These are phyloP conservation scores for Moxostoma hubbsi DNA, from an alignment of 2,797 vertebrate genomes.

Conservation along the genomic window DNA sequence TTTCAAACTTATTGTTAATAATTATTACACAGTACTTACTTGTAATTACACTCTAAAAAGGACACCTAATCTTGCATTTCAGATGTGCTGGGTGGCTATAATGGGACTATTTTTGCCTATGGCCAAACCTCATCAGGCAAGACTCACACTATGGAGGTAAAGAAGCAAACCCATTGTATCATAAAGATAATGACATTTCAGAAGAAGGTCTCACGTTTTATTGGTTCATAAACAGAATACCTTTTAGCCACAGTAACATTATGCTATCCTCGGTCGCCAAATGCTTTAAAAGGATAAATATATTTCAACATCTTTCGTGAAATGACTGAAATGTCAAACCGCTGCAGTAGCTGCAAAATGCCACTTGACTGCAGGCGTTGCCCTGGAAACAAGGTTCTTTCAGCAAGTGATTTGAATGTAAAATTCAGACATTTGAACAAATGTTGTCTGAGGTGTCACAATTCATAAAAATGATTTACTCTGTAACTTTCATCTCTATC, in stretches of 20 bases:
- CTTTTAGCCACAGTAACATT: not conserved
- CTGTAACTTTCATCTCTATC: not conserved
- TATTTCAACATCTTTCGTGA: slow-evolving; percentile 22
- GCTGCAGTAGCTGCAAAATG: slow-evolving; percentile 27
- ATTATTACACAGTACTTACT: too few species aligned
- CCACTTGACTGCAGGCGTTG: slow-evolving; percentile 49
- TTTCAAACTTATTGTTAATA: too few species aligned
- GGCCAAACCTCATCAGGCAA: slow-evolving; percentile 96
- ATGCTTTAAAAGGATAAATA: slow-evolving; percentile 2
- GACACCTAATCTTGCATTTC: slow-evolving; percentile 40
- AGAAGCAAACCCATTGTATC: not conserved
- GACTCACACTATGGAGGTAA: slow-evolving; percentile 98
- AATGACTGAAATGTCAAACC: slow-evolving; percentile 22
- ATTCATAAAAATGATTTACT: not conserved
- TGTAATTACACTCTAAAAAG: too few species aligned
- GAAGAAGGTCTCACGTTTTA: not conserved
- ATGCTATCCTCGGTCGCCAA: not conserved
- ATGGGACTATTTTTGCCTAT: slow-evolving; percentile 96
- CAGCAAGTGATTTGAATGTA: slow-evolving; percentile 47
- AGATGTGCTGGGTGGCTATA: slow-evolving; percentile 96
- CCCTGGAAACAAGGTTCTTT: slow-evolving; percentile 59
- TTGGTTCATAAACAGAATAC: not conserved
- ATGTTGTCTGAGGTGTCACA: not conserved
- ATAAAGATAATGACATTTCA: not conserved
- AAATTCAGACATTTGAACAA: slow-evolving; percentile 34